phyloP scores from a whole-genome alignment of 2,113 vertebrate species.

The Acanthisitta chloris region DNA sequence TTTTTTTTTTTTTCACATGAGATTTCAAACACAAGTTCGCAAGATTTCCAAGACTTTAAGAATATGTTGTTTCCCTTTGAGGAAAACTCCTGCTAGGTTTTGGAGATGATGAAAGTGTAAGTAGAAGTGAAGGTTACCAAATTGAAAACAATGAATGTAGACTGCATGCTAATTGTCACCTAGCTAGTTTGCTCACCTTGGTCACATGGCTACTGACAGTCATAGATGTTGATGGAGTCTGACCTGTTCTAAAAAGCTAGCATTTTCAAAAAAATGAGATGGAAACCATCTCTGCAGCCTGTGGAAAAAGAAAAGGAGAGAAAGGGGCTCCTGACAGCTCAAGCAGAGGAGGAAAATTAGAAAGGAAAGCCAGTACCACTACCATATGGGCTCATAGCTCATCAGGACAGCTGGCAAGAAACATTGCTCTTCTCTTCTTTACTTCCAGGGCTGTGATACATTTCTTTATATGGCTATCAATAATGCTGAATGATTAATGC shows the following conservation, averaged over 20 bases:
- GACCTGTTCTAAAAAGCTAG: conserved; percentile 57
- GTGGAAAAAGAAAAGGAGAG: background rate
- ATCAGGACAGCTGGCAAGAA: conserved; percentile 73
- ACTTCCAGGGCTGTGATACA: conserved; percentile 65
- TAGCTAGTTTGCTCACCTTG: background rate
- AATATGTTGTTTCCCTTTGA: background rate
- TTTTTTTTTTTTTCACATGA: background rate
- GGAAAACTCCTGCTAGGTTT: background rate
- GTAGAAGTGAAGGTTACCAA: conserved; percentile 56
- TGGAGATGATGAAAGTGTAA: background rate
- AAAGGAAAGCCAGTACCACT: conserved; percentile 55
- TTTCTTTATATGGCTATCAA: conserved; percentile 73
- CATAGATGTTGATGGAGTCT: conserved; percentile 50
- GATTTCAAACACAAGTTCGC: background rate
- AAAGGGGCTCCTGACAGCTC: conserved; percentile 63
- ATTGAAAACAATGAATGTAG: conserved; percentile 56
- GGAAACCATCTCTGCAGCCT: background rate
- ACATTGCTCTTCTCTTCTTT: conserved; percentile 42
- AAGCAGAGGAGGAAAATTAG: conserved; percentile 68
- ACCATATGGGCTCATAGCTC: conserved; percentile 61
- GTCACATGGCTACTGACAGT: conserved; percentile 55
- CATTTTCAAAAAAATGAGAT: background rate
- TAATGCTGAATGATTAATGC: conserved; percentile 76
- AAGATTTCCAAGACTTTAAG: background rate
- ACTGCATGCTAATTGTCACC: conserved; percentile 61